A percentile compares a stretch with the other conserved stretches of the same genome.
Conservation (phyloP, 2,113 vertebrate genomes). For the Eidolon helvum region DNA sequence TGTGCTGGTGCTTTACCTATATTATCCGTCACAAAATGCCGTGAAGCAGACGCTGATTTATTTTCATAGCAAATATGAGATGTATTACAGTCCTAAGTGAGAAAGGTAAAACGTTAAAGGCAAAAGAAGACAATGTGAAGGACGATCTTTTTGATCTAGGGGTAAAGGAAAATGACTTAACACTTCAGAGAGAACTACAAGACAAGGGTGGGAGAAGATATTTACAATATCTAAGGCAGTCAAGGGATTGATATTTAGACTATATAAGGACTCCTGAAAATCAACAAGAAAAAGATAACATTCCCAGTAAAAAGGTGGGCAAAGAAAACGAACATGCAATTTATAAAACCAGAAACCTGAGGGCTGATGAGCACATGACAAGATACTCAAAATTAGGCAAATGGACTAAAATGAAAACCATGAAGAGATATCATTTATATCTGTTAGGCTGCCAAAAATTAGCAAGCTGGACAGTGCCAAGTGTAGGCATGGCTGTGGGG, state of each 20-base stretch:
- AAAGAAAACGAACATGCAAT: not conserved
- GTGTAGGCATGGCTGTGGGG: not conserved
- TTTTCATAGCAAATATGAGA: not conserved
- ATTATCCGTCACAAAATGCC: not conserved
- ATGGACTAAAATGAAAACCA: not conserved
- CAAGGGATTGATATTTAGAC: not conserved
- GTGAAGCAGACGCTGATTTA: not conserved
- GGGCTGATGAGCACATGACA: not conserved
- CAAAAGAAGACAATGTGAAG: not conserved
- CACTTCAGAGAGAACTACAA: not conserved
- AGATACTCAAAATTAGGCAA: not conserved
- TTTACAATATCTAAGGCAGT: not conserved
- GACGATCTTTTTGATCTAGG: not conserved
- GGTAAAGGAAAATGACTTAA: not conserved
- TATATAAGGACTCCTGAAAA: not conserved
- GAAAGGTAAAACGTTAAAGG: not conserved
- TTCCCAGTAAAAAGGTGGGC: not conserved
- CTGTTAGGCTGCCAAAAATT: not conserved
- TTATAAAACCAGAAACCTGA: not conserved
- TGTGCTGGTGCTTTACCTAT: not conserved
- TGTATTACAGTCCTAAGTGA: not conserved
- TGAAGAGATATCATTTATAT: not conserved
- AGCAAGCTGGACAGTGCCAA: not conserved
- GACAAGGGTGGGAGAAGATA: not conserved
- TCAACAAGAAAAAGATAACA: not conserved